Evolutionary conservation across 2,888 invertebrate genomes (phyloP), one percentile per base, ranked within the genome.

Genomic region (Xylophagus ater): DNA sequence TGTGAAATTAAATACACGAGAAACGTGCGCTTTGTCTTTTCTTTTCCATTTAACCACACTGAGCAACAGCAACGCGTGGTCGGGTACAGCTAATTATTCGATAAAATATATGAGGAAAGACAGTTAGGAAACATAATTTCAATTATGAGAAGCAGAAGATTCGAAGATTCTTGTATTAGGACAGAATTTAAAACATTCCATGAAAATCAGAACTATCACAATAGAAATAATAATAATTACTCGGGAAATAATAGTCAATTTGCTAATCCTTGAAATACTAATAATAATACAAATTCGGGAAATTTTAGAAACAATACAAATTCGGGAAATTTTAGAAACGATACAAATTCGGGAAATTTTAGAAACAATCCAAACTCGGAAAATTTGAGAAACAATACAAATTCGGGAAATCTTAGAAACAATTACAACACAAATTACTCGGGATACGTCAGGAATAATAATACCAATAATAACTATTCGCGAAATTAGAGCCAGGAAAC

Each of bases 41-140:
- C n/a, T n/a, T n/a, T n/a, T n/a, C n/a, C n/a, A n/a, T n/a, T n/a
- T n/a, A n/a, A n/a, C n/a, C n/a, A n/a, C n/a, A n/a, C n/a, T n/a
- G n/a, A n/a, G n/a, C n/a, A n/a, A n/a, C n/a, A n/a, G n/a, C n/a
- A n/a, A n/a, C n/a, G n/a, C n/a, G n/a, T n/a, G n/a, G n/a, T n/a
- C n/a, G n/a, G n/a, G n/a, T n/a, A n/a, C n/a, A n/a, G n/a, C n/a
- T n/a, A n/a, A n/a, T 23, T 37, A 13, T 29, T 42, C 14, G 34
- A 42, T 24, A 34, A 37, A 42, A 34, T 34, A 23, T 42, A 37
- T 9, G 29, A 21, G 6, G 34, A 42, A 30, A 33, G 15, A 15
- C 20, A 36, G 30, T 33, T 41, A 19, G 17, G 20, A 2, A 35
- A 20, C 4, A 35, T 41, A 6, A 7, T 40, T 8, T n/a, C 10